Evolutionary conservation across 2,797 vertebrate species (phyloP).

Genomic region (Phrynocephalus vlangalii): DNA sequence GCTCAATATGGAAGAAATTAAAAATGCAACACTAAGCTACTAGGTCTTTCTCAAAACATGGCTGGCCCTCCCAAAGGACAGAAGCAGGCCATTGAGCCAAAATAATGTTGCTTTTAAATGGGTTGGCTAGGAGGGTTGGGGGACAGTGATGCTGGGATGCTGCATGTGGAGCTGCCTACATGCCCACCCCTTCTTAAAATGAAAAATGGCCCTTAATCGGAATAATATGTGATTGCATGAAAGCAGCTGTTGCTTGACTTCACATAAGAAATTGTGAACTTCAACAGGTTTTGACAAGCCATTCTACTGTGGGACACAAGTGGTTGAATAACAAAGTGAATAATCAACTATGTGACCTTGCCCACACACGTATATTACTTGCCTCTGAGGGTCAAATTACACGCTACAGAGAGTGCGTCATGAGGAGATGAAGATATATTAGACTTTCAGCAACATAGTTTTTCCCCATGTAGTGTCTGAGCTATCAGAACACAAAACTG

Average conservation of each 20-base stretch:
- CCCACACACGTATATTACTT: background rate
- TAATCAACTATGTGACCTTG: background rate
- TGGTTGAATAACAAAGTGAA: background rate
- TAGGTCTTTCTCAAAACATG: too few species aligned
- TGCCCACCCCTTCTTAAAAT: background rate
- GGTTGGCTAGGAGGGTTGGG: too few species aligned
- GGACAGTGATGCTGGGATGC: too few species aligned
- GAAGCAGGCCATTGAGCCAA: too few species aligned
- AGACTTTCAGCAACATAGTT: background rate
- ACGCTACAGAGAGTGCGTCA: too few species aligned
- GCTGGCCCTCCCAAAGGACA: too few species aligned
- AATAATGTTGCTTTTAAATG: too few species aligned
- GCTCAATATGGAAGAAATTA: too few species aligned
- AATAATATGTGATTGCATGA: background rate
- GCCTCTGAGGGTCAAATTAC: too few species aligned
- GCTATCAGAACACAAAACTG: too few species aligned
- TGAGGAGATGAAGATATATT: background rate
- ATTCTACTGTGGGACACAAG: background rate
- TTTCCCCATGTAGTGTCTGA: too few species aligned
- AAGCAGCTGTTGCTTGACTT: background rate
- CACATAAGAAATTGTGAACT: background rate
- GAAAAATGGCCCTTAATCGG: background rate
- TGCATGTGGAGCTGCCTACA: background rate
- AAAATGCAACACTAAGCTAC: too few species aligned
- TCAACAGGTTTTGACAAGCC: background rate